Conservation (phyloP, 2,888 invertebrate genomes). For the Galeruca laticollis region DNA sequence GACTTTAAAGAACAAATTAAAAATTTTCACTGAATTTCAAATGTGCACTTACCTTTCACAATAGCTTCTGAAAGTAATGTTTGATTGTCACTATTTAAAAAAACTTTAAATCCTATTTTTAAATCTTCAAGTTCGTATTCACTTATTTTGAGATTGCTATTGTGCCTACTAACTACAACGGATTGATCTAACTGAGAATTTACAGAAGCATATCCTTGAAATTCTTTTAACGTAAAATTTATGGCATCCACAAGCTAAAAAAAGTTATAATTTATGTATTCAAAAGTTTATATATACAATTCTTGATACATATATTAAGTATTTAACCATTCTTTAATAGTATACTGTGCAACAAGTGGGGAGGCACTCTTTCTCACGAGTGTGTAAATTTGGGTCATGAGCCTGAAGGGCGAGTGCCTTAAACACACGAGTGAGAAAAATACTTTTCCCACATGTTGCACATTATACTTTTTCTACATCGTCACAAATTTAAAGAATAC, state of each 20-base stretch:
- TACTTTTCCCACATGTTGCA: too few relatives aligned
- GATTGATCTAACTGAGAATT: conserved; percentile 62
- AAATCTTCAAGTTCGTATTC: conserved; percentile 81
- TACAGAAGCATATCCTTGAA: conserved; percentile 55
- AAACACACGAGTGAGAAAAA: too few relatives aligned
- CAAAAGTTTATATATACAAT: too few relatives aligned
- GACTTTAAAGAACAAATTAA: too few relatives aligned
- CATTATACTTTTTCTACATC: too few relatives aligned
- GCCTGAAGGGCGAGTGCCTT: too few relatives aligned
- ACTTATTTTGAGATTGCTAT: conserved; percentile 76
- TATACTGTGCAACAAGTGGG: too few relatives aligned
- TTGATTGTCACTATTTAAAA: conserved; percentile 79
- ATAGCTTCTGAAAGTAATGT: conserved; percentile 78
- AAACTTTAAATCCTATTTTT: conserved; percentile 89
- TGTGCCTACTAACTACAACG: conserved; percentile 71
- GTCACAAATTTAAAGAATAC: too few relatives aligned
- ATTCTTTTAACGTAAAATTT: conserved; percentile 71
- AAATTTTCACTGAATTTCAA: not conserved
- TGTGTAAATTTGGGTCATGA: too few relatives aligned
- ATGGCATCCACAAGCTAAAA: conserved; percentile 74
- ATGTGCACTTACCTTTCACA: conserved; percentile 71
- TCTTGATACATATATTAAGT: too few relatives aligned
- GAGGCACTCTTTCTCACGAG: too few relatives aligned
- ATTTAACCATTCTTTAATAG: too few relatives aligned
- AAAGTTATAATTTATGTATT: conserved; percentile 17